Conservation (phyloP, 1,140 invertebrate genomes). For the Drosophila truncata region DNA sequence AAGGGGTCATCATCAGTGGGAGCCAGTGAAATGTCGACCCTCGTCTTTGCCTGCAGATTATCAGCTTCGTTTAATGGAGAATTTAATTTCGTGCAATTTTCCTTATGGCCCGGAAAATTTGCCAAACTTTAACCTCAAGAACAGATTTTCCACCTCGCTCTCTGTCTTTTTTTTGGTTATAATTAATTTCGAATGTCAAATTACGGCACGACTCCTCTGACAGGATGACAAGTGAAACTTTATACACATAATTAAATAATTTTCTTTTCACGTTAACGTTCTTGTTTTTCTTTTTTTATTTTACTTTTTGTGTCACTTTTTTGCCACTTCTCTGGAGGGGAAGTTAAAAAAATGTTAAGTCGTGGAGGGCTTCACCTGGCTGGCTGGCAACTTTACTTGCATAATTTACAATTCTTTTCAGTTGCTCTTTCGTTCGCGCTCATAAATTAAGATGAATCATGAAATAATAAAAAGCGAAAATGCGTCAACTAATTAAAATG, state of each 20-base stretch:
- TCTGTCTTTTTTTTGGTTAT: constrained; percentile 34
- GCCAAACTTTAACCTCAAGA: constrained; percentile 21
- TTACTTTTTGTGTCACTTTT: constrained; percentile 31
- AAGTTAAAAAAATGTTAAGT: constrained; percentile 50
- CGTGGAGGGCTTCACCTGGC: constrained; percentile 21
- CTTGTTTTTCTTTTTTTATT: background rate
- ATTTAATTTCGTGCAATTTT: constrained; percentile 44
- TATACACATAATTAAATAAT: constrained; percentile 79
- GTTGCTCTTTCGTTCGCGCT: constrained; percentile 17
- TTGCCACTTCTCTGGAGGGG: constrained; percentile 38
- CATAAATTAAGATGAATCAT: constrained; percentile 74
- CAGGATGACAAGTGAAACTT: constrained; percentile 65
- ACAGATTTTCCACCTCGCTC: constrained; percentile 18
- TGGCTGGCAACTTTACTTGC: constrained; percentile 58
- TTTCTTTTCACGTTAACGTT: constrained; percentile 39
- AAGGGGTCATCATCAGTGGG: constrained; percentile 58
- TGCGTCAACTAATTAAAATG: constrained; percentile 70
- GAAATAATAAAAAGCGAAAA: constrained; percentile 58
- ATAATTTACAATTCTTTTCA: constrained; percentile 68
- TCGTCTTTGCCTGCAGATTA: constrained; percentile 62
- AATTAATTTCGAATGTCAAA: constrained; percentile 72
- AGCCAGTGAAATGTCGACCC: constrained; percentile 57
- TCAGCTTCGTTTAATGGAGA: constrained; percentile 42
- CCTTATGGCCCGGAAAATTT: constrained; percentile 29
- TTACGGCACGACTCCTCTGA: constrained; percentile 37